Conservation (phyloP, 2,888 invertebrate species). For the Cremastinae sp. region DNA sequence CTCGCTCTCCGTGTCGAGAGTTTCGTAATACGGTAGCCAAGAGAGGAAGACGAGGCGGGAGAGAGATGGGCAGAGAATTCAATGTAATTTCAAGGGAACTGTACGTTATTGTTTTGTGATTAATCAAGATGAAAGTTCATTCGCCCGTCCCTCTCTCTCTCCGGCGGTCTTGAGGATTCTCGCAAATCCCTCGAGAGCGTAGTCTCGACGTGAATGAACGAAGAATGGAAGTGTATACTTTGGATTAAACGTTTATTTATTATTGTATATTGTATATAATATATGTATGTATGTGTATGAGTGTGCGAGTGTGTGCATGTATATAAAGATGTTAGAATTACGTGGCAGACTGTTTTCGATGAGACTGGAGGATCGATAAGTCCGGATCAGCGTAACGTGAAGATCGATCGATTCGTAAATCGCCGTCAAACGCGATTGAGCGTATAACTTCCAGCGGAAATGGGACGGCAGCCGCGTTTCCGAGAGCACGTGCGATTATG, state of each 20-base stretch:
- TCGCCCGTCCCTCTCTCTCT: neutral
- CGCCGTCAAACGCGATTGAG: neutral
- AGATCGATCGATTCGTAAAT: neutral
- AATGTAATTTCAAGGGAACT: neutral
- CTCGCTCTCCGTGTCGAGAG: conserved; percentile 21
- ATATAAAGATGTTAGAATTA: neutral
- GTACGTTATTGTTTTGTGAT: conserved; percentile 9
- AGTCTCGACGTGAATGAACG: neutral
- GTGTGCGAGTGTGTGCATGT: no score
- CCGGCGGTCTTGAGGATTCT: neutral
- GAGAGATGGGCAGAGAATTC: conserved; percentile 12
- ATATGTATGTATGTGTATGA: no score
- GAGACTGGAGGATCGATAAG: no score
- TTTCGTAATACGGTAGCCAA: conserved; percentile 12
- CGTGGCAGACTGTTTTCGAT: neutral
- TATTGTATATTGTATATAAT: no score
- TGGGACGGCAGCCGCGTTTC: conserved; percentile 35
- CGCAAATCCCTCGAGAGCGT: neutral
- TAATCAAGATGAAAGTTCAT: conserved; percentile 20
- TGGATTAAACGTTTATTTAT: no score
- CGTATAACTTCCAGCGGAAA: conserved; percentile 31
- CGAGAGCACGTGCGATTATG: conserved; percentile 31
- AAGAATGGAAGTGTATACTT: neutral
- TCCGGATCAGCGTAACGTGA: no score
- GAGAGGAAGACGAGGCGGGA: neutral